phyloP scores from a whole-genome alignment of 92 coral and sea anemone species.

The Phenganax marumi region DNA sequence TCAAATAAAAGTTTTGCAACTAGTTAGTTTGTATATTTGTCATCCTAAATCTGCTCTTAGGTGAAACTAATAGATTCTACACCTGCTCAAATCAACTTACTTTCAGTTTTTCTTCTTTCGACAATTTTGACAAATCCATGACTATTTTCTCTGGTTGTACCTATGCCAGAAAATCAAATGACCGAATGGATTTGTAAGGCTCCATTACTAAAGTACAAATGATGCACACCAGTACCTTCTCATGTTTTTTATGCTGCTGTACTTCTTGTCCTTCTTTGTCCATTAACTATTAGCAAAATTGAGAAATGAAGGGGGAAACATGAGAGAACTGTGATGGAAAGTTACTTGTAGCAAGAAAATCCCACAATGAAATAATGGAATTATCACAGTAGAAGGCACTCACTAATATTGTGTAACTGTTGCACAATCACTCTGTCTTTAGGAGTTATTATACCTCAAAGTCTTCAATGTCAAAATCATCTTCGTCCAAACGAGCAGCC shows the following conservation, averaged over 20 bases:
- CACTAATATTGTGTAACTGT: no score
- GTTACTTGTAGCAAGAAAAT: no score
- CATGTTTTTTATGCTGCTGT: conserved; percentile 11
- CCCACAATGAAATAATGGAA: no score
- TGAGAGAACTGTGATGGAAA: no score
- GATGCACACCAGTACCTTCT: conserved; percentile 1
- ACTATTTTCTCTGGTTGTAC: conserved; percentile 52
- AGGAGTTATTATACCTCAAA: conserved; percentile 81
- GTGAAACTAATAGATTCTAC: no score
- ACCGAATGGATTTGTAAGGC: neutral
- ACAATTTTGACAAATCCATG: conserved; percentile 81
- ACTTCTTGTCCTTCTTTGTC: conserved; percentile 23
- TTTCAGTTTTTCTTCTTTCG: conserved; percentile 85
- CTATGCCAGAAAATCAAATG: neutral
- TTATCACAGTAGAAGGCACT: no score
- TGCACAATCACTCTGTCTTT: no score
- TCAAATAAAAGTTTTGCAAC: neutral
- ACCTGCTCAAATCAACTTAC: conserved; percentile 32
- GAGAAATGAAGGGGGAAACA: neutral
- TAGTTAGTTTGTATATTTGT: neutral
- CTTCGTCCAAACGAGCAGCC: conserved; percentile 80
- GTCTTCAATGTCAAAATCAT: conserved; percentile 54
- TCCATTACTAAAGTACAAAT: neutral
- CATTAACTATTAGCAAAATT: conserved; percentile 12
- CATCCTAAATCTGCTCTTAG: no score